A percentile compares a stretch with the other conserved stretches of the same genome.
Evolutionary conservation across 2,797 vertebrate species (phyloP).

Genomic region (Leucoraja ocellata): DNA sequence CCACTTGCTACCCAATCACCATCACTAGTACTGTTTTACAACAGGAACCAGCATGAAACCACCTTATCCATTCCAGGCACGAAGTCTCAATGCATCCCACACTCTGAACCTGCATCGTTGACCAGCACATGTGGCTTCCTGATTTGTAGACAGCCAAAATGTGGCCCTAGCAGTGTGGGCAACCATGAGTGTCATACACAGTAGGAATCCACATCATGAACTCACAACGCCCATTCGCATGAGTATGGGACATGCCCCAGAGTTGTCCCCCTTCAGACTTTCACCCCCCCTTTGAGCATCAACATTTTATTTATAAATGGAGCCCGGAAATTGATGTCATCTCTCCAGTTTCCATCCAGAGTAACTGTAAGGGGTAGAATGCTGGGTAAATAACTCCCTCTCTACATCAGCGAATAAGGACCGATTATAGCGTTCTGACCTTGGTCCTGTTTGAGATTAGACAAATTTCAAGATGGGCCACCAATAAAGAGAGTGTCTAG

Average conservation of each 20-base stretch:
- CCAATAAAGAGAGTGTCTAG: no score
- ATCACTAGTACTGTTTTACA: neutral
- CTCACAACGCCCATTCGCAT: neutral
- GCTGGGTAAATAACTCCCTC: neutral
- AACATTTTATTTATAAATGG: neutral
- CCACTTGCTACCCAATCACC: no score
- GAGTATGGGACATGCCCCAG: neutral
- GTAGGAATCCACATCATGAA: neutral
- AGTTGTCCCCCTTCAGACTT: neutral
- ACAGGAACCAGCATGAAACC: neutral
- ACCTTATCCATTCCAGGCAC: neutral
- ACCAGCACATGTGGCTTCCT: neutral
- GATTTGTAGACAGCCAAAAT: neutral
- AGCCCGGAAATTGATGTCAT: neutral
- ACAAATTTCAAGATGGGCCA: neutral
- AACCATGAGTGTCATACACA: neutral
- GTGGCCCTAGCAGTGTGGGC: no score
- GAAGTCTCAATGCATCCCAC: neutral
- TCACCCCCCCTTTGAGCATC: neutral
- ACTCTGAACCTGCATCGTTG: neutral
- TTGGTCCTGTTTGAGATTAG: neutral
- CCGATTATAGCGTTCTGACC: neutral
- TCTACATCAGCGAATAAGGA: neutral
- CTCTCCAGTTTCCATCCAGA: neutral
- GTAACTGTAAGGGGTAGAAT: neutral